phyloP scores from a whole-genome alignment of 2,888 invertebrate genomes.

The Halocaridina rubra region DNA sequence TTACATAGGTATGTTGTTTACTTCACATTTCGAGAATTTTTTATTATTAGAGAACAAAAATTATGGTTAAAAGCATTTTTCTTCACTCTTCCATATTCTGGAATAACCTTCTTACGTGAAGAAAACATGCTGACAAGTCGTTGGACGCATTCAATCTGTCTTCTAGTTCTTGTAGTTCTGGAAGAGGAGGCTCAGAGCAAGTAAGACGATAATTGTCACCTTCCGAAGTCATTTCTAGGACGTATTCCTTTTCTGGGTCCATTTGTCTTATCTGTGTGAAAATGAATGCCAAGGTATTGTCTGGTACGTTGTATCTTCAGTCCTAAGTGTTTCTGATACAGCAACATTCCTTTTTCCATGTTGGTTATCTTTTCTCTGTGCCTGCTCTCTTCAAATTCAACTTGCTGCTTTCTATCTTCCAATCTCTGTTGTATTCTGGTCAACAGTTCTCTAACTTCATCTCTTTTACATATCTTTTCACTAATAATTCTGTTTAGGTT shows the following conservation, averaged over 20 bases:
- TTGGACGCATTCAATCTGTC: constrained; percentile 24
- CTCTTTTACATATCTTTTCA: background rate
- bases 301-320: constrained; percentile 1
- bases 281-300: constrained; percentile 4
- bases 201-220: constrained; percentile 16
- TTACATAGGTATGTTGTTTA: too few relatives aligned
- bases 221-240: constrained; percentile 21
- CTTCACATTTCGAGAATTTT: too few relatives aligned
- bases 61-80: too few relatives aligned
- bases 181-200: constrained; percentile 26
- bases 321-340: constrained; percentile 23
- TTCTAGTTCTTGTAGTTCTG: constrained; percentile 23
- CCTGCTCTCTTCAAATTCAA: background rate
- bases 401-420: background rate
- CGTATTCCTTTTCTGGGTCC: constrained; percentile 11
- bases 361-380: background rate
- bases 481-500: background rate
- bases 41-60: too few relatives aligned
- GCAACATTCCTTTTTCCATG: background rate
- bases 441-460: background rate
- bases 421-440: background rate
- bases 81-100: background rate
- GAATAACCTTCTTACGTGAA: constrained; percentile 11
- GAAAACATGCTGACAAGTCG: constrained; percentile 26
- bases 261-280: constrained; percentile 36